Conservation (phyloP, 2,113 vertebrate genomes). For the Prunella himalayana region DNA sequence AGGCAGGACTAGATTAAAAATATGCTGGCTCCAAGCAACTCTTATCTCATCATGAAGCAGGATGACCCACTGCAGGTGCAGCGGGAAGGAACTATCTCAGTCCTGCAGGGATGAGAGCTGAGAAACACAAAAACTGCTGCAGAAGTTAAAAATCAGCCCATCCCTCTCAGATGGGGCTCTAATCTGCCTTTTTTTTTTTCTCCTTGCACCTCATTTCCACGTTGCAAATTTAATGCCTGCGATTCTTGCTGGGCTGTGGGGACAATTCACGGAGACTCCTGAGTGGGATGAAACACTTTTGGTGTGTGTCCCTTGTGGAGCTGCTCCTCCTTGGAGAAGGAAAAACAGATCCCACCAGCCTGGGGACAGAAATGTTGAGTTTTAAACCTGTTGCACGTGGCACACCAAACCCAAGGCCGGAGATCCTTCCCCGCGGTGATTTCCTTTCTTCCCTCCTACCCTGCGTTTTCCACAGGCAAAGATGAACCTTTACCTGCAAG, state of each 20-base stretch:
- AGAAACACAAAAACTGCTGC: not conserved
- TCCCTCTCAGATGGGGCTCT: not conserved
- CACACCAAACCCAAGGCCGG: rapidly evolving
- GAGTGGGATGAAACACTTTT: rapidly evolving
- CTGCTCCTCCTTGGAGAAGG: not conserved
- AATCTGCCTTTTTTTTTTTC: not conserved
- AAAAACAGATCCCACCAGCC: rapidly evolving
- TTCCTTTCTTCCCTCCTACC: not conserved
- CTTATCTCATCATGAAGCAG: not conserved
- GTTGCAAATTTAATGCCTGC: rapidly evolving
- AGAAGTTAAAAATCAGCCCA: not conserved
- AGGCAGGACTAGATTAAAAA: slow-evolving; percentile 21
- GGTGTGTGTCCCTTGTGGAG: rapidly evolving
- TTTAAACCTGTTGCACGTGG: not conserved
- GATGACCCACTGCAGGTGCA: not conserved
- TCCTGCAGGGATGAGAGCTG: not conserved
- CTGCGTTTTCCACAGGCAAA: not conserved
- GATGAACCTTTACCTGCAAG: not conserved
- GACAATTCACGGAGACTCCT: rapidly evolving
- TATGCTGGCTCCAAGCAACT: not conserved
- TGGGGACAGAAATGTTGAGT: rapidly evolving
- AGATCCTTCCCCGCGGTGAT: not conserved
- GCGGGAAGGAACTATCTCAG: not conserved
- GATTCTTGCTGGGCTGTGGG: not conserved
- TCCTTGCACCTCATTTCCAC: not conserved